A percentile compares a stretch with the other conserved stretches of the same genome.
Conservation (phyloP, 2,888 invertebrate genomes). For the Priocnemis perturbator region DNA sequence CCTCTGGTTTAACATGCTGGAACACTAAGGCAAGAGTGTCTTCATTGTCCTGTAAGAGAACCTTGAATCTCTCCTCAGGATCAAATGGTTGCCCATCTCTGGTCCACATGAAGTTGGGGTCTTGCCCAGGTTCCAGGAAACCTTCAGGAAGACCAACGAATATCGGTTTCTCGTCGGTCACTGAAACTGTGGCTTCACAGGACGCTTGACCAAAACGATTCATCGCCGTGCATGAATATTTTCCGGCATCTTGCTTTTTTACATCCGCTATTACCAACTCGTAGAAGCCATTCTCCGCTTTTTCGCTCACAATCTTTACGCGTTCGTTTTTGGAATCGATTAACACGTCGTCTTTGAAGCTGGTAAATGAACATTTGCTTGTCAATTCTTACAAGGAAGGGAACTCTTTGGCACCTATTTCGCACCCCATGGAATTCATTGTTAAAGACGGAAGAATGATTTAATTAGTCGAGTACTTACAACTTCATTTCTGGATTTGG, state of each 20-base stretch:
- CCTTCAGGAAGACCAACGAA: constrained; percentile 86
- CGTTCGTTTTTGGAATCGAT: constrained; percentile 83
- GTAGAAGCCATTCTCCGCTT: constrained; percentile 89
- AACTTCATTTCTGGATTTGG: constrained; percentile 94
- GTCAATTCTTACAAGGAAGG: background rate
- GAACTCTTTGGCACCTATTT: no score
- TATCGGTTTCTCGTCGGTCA: constrained; percentile 89
- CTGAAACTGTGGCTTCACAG: constrained; percentile 86
- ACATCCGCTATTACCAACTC: constrained; percentile 92
- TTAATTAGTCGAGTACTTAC: constrained; percentile 83
- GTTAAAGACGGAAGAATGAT: no score
- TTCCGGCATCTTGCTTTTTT: constrained; percentile 85
- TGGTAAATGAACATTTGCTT: constrained; percentile 66
- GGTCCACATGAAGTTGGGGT: constrained; percentile 88
- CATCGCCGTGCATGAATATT: constrained; percentile 88
- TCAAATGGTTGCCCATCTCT: constrained; percentile 91
- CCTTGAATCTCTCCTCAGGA: constrained; percentile 94
- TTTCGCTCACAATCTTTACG: constrained; percentile 84
- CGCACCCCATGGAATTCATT: no score
- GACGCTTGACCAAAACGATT: constrained; percentile 88
- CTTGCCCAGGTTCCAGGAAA: constrained; percentile 83
- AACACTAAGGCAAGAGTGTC: constrained; percentile 95
- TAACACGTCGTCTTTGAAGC: constrained; percentile 88
- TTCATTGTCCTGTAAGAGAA: constrained; percentile 92
- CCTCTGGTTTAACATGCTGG: constrained; percentile 95